phyloP scores from a whole-genome alignment of 2,113 vertebrate genomes.

The Dipodomys ordii region DNA sequence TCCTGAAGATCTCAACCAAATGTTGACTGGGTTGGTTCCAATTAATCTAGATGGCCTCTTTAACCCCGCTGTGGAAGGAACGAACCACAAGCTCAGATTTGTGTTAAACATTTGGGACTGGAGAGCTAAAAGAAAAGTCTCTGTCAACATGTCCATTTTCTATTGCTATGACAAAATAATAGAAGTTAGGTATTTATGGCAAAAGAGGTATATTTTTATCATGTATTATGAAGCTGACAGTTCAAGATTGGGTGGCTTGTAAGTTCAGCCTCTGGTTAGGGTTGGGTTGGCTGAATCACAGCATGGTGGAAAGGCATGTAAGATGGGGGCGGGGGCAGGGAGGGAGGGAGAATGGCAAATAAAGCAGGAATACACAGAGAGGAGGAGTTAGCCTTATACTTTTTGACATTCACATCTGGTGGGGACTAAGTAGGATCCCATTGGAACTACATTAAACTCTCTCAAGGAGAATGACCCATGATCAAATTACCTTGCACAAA shows the following conservation, averaged over 20 bases:
- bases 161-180: neutral
- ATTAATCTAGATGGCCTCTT: neutral
- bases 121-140: neutral
- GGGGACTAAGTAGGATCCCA: no score
- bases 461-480: neutral
- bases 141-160: neutral
- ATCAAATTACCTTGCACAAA: neutral
- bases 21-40: slow-evolving; percentile 17
- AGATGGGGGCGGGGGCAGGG: no score
- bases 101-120: neutral
- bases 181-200: neutral
- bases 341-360: neutral
- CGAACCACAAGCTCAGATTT: neutral
- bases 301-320: neutral
- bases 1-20: slow-evolving; percentile 43
- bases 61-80: neutral
- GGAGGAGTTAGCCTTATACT: neutral
- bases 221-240: neutral
- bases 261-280: neutral
- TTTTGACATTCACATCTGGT: neutral
- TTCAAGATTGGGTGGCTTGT: neutral
- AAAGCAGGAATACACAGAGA: neutral
- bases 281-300: neutral
- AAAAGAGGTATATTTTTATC: neutral
- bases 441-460: neutral